phyloP scores from a whole-genome alignment of 2,797 vertebrate genomes.

The Sternarchorhynchus goeldii region DNA sequence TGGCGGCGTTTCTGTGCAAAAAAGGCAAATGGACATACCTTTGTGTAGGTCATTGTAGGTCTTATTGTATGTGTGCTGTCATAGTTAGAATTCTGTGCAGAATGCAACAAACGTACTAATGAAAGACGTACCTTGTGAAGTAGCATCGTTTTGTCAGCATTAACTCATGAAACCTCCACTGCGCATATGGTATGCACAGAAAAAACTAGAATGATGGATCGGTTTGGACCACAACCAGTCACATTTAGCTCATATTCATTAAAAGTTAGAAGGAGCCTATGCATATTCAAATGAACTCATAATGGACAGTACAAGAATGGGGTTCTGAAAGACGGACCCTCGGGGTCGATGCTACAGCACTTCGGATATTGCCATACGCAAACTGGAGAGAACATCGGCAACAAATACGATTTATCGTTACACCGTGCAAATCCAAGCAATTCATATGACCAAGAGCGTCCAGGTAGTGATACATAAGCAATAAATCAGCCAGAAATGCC shows the following conservation, averaged over 20 bases:
- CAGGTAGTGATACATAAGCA: no score
- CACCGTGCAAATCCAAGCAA: no score
- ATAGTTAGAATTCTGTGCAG: constrained; percentile 60
- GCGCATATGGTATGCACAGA: constrained; percentile 5
- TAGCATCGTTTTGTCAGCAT: constrained; percentile 68
- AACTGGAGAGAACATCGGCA: constrained; percentile 37
- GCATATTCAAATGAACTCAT: constrained; percentile 44
- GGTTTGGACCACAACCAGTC: constrained; percentile 32
- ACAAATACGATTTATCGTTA: constrained; percentile 45
- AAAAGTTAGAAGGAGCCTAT: constrained; percentile 44
- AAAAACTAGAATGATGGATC: constrained; percentile 36
- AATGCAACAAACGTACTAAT: constrained; percentile 44
- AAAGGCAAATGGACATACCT: no score
- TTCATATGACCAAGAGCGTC: no score
- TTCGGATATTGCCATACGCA: constrained; percentile 53
- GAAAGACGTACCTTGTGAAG: constrained; percentile 62
- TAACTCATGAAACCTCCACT: constrained; percentile 63
- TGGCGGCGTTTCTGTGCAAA: no score
- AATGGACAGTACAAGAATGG: constrained; percentile 35
- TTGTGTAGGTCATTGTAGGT: no score
- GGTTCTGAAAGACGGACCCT: constrained; percentile 49
- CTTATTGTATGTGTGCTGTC: constrained; percentile 47
- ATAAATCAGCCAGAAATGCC: no score
- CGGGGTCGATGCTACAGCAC: constrained; percentile 56
- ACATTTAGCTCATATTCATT: constrained; percentile 17